Evolutionary conservation across 2,888 invertebrate species (phyloP).

Genomic region (Bibio marci): DNA sequence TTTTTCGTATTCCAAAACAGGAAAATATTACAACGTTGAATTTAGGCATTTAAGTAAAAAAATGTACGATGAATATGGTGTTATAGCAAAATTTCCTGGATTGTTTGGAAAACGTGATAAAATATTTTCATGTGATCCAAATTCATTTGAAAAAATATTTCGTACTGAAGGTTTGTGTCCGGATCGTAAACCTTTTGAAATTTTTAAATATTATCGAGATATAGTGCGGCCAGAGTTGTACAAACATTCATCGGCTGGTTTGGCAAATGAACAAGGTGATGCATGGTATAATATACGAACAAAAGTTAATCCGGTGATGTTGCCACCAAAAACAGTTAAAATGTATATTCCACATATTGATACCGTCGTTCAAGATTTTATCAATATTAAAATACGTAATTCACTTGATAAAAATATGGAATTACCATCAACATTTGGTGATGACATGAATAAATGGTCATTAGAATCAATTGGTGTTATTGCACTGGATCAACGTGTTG

Average conservation of each 20-base stretch:
- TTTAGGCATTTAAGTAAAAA: neutral
- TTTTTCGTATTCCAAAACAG: too few species aligned
- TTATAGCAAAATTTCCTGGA: conserved; percentile 23
- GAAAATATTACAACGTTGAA: neutral
- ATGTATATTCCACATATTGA: conserved; percentile 33
- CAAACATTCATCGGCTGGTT: conserved; percentile 10
- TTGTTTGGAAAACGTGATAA: conserved; percentile 17
- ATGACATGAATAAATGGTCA: conserved; percentile 36
- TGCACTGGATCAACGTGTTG: conserved; percentile 26
- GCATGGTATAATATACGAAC: conserved; percentile 48
- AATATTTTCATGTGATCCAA: conserved; percentile 31
- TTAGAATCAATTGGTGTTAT: conserved; percentile 34
- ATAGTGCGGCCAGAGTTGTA: conserved; percentile 15
- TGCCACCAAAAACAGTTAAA: conserved; percentile 41
- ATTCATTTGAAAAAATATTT: conserved; percentile 32
- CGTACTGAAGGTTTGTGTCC: conserved; percentile 32
- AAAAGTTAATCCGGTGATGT: conserved; percentile 46
- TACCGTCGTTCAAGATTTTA: conserved; percentile 30
- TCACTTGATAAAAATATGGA: conserved; percentile 20
- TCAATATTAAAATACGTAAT: conserved; percentile 15
- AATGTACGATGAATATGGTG: conserved; percentile 17
- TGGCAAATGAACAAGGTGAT: conserved; percentile 33
- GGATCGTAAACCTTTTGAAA: conserved; percentile 22
- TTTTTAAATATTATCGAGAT: conserved; percentile 25
- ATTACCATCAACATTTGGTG: conserved; percentile 29